A percentile compares a stretch with the other conserved stretches of the same genome.
phyloP scores from a whole-genome alignment of 2,797 vertebrate genomes.

The Corythornis leucogaster region DNA sequence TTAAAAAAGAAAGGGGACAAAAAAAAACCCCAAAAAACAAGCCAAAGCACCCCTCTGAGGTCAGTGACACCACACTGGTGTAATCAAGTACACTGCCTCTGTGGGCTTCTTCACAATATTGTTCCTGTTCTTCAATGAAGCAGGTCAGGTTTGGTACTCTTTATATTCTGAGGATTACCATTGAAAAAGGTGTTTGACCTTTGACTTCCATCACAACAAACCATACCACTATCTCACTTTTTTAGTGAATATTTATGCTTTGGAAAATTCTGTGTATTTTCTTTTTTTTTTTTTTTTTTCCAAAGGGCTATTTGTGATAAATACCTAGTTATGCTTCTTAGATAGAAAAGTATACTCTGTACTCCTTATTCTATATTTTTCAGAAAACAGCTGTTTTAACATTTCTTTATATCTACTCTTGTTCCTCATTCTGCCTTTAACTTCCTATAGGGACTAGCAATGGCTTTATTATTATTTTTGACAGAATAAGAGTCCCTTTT shows the following conservation, averaged over 20 bases:
- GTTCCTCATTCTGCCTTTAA: conserved; percentile 10
- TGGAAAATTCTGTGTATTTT: background rate
- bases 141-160: background rate
- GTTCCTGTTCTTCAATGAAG: background rate
- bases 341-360: background rate
- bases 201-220: background rate
- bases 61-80: background rate
- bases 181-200: background rate
- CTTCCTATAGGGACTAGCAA: conserved; percentile 21
- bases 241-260: background rate
- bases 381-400: conserved; percentile 2
- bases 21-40: too few relatives aligned
- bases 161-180: background rate
- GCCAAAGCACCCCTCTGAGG: background rate
- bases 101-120: background rate
- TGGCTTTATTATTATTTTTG: conserved; percentile 28
- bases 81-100: background rate
- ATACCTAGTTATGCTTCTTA: background rate
- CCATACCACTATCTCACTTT: background rate
- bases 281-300: background rate
- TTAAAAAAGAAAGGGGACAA: background rate
- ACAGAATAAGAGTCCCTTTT: conserved; percentile 10
- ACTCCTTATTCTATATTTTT: background rate
- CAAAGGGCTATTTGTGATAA: background rate
- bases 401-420: background rate